Evolutionary conservation across 2,113 vertebrate genomes (phyloP).

Genomic region (Plotosus lineatus): DNA sequence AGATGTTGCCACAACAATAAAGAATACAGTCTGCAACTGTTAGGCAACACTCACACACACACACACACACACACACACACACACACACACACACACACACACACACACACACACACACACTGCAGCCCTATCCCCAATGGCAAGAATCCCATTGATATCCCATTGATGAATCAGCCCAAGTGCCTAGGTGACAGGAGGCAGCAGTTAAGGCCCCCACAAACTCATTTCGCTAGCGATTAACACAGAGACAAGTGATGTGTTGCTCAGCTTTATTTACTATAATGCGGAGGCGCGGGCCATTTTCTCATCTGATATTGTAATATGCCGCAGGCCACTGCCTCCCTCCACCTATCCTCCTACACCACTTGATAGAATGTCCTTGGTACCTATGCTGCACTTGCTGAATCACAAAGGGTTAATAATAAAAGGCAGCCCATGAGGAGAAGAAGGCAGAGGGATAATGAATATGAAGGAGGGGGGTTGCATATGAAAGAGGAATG

Average conservation of each 20-base stretch:
- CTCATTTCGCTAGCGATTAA: slow-evolving; percentile 61
- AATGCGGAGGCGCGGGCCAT: slow-evolving; percentile 55
- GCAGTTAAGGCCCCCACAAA: slow-evolving; percentile 56
- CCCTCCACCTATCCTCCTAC: slow-evolving; percentile 47
- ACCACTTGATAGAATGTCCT: slow-evolving; percentile 42
- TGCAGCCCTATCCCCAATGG: slow-evolving; percentile 40
- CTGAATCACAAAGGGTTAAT: slow-evolving; percentile 63
- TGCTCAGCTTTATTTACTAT: slow-evolving; percentile 70
- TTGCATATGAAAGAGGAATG: slow-evolving; percentile 58
- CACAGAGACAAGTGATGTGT: slow-evolving; percentile 54
- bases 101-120: slow-evolving; percentile 44
- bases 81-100: slow-evolving; percentile 64
- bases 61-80: slow-evolving; percentile 47
- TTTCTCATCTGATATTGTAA: slow-evolving; percentile 59
- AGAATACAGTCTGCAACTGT: slow-evolving; percentile 72
- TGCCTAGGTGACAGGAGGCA: slow-evolving; percentile 52
- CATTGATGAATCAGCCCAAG: slow-evolving; percentile 62
- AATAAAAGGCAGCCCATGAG: slow-evolving; percentile 65
- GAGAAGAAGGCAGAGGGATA: slow-evolving; percentile 56
- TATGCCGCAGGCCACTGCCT: slow-evolving; percentile 30
- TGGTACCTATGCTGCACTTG: slow-evolving; percentile 52
- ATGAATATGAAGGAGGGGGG: slow-evolving; percentile 63
- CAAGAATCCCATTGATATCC: slow-evolving; percentile 58
- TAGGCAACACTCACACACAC: slow-evolving; percentile 60
- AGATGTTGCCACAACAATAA: slow-evolving; percentile 81